Evolutionary conservation across 2,888 invertebrate species (phyloP).

Genomic region (Meteorus cinctellus): DNA sequence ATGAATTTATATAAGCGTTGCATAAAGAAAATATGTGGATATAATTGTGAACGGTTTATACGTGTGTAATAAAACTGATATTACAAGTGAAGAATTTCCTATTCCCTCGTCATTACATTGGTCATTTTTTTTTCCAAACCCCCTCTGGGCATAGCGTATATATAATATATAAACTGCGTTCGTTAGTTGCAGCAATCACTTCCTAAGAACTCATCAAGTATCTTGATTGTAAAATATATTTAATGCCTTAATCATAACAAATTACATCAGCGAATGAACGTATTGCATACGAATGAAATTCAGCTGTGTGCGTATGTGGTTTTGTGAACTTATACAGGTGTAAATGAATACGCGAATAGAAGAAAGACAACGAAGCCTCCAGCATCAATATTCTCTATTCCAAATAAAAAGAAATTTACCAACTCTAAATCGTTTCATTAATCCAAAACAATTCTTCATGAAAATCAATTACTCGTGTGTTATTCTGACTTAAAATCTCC

Average conservation of each 20-base stretch:
- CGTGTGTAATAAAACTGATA: conserved; percentile 54
- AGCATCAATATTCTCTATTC: no score
- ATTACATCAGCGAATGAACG: not conserved
- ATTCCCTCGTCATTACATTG: conserved; percentile 74
- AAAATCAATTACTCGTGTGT: no score
- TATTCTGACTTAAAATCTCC: no score
- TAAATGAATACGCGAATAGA: no score
- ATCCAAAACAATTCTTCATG: no score
- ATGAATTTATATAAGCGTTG: not conserved
- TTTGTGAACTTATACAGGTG: no score
- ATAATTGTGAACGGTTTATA: conserved; percentile 28
- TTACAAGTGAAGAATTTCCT: conserved; percentile 77
- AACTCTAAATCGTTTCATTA: no score
- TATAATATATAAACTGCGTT: conserved; percentile 46
- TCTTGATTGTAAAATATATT: conserved; percentile 10
- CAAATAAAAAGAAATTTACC: no score
- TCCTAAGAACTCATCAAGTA: conserved; percentile 70
- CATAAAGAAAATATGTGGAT: conserved; percentile 17
- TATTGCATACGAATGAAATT: not conserved
- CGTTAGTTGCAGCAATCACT: conserved; percentile 63
- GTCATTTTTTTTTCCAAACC: not conserved
- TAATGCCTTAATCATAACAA: conserved; percentile 10
- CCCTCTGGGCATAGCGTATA: not conserved
- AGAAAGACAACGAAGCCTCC: no score
- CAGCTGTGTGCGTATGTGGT: no score